A percentile compares a stretch with the other conserved stretches of the same genome.
These are phyloP conservation scores for Tyria jacobaeae DNA, from an alignment of 2,888 invertebrate genomes.

Conservation along the genomic window DNA sequence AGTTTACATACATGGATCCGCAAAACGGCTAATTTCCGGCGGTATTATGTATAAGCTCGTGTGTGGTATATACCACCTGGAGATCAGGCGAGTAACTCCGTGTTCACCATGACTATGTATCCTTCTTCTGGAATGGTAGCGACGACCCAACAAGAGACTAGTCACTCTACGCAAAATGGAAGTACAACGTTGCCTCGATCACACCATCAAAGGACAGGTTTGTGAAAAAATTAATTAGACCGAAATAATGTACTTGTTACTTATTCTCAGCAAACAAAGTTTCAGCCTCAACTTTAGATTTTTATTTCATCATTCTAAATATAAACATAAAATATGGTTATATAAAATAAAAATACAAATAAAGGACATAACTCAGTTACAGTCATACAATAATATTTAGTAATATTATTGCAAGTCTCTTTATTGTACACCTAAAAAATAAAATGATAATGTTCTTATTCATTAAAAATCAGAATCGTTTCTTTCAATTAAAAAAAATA, in stretches of 20 bases:
- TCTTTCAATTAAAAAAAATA: too few species aligned
- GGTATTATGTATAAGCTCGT: conserved; percentile 80
- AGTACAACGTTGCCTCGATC: conserved; percentile 82
- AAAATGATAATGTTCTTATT: too few species aligned
- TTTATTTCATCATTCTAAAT: background rate
- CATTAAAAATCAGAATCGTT: too few species aligned
- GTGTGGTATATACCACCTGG: conserved; percentile 78
- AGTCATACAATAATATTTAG: too few species aligned
- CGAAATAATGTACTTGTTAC: background rate
- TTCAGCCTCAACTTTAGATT: background rate
- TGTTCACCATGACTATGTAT: conserved; percentile 78
- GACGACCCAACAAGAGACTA: conserved; percentile 78
- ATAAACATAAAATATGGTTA: background rate
- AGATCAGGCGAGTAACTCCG: conserved; percentile 69
- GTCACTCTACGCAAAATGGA: conserved; percentile 79
- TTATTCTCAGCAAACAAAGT: background rate
- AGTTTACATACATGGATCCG: conserved; percentile 50
- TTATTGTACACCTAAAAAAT: too few species aligned
- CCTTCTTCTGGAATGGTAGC: conserved; percentile 80
- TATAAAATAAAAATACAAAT: background rate
- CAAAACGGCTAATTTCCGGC: conserved; percentile 55
- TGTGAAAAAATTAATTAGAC: conserved; percentile 5
- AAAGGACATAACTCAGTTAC: too few species aligned
- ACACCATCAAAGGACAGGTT: conserved; percentile 83
- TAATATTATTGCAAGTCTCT: too few species aligned